phyloP scores from a whole-genome alignment of 2,113 vertebrate species.

The Chinchilla lanigera region DNA sequence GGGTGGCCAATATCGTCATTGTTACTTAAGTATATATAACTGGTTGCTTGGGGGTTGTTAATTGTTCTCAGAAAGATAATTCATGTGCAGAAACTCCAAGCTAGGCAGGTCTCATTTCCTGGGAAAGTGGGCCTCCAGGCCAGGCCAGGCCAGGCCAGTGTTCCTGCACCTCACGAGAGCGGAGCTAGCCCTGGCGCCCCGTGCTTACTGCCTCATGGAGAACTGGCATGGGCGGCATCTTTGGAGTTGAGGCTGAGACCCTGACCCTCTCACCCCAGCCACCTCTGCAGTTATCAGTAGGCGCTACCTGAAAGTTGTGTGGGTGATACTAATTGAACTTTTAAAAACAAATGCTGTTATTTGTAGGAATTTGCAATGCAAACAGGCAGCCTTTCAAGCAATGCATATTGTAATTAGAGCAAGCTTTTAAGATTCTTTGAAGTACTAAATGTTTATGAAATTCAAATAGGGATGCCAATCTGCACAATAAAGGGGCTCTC shows the following conservation, averaged over 20 bases:
- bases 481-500: constrained; percentile 93
- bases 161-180: background rate
- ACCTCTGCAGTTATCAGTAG: background rate
- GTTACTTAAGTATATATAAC: background rate
- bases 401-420: constrained; percentile 89
- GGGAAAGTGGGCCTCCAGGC: background rate
- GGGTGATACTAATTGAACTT: constrained; percentile 86
- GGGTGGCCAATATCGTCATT: background rate
- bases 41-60: background rate
- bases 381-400: constrained; percentile 92
- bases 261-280: background rate
- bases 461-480: constrained; percentile 95
- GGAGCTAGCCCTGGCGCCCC: accelerated
- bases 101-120: background rate
- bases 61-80: background rate
- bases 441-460: constrained; percentile 96
- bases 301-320: constrained; percentile 59
- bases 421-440: constrained; percentile 96
- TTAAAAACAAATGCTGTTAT: constrained; percentile 92
- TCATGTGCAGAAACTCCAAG: background rate
- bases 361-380: constrained; percentile 96
- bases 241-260: background rate
- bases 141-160: background rate
- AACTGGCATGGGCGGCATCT: background rate
- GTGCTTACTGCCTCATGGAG: constrained; percentile 51